Conservation (phyloP, 2,797 vertebrate species). For the Chromobotia macracanthus region DNA sequence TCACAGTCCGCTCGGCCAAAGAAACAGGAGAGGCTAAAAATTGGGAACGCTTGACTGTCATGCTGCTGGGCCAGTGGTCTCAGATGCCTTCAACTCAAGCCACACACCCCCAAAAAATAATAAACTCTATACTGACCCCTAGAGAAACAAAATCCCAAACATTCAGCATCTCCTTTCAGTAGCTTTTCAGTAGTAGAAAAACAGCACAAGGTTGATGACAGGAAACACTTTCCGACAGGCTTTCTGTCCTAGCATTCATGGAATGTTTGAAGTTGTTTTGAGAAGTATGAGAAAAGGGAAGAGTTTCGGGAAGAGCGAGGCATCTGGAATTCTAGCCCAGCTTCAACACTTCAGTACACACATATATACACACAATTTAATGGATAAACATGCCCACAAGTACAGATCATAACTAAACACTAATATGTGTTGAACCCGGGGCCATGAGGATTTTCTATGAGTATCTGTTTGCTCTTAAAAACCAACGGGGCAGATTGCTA, state of each 20-base stretch:
- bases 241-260: conserved; percentile 1
- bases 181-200: background rate
- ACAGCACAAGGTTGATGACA: background rate
- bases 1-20: conserved; percentile 84
- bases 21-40: conserved; percentile 84
- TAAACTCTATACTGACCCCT: conserved; percentile 33
- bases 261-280: conserved; percentile 38
- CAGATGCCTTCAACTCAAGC: conserved; percentile 24
- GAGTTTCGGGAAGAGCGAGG: conserved; percentile 26
- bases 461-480: background rate
- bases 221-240: background rate
- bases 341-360: background rate
- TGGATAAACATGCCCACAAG: background rate
- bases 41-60: conserved; percentile 79
- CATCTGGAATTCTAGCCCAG: conserved; percentile 15
- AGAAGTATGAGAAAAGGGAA: conserved; percentile 19
- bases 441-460: background rate
- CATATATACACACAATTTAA: background rate
- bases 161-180: background rate
- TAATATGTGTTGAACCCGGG: background rate
- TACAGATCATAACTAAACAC: background rate
- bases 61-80: conserved; percentile 65
- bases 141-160: conserved; percentile 1
- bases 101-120: conserved; percentile 46
- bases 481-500: background rate